Evolutionary conservation across 2,113 vertebrate genomes (phyloP), one percentile per base, ranked within the genome.

Genomic region (Marcusenius ussheri): DNA sequence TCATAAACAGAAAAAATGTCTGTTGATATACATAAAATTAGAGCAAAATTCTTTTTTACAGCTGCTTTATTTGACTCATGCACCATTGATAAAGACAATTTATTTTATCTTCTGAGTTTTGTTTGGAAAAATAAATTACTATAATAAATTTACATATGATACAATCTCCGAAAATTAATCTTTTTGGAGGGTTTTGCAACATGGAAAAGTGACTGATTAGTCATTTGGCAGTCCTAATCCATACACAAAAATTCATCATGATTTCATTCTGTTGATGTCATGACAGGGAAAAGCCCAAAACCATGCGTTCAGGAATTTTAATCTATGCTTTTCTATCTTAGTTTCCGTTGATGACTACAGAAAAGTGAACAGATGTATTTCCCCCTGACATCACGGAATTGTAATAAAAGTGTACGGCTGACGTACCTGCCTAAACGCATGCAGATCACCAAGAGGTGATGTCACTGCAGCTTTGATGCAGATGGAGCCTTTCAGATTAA

Each of bases 311-410:
- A 80, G 74, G 35, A 80, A 39, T 80, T 80, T 83, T 90, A 31
- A 53, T 51, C 13, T 35, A 53, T 27, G 49, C 27, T 80, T 31
- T 89, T 56, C 19, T 56, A 56, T 56, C 53, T 6, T 56, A 56
- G 31, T 46, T 45, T 62, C 39, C 3, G 80, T 85, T 42, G 19
- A 45, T 53, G 45, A 51, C 46, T 58, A 88, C 47, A 83, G 84
- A 27, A 88, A 91, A 91, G 88, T 9, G 90, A 89, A 93, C 42
- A 90, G 91, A 93, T 27, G 90, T 42, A 88, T 93, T 93, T 94
- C 94, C 93, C 92, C 91, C 83, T 89, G 91, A 88, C 80, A 87
- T 39, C 88, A 84, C 74, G 47, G 50, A 86, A 53, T 35, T 58
- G 66, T 51, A 88, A 74, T 80, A 84, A 91, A 89, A 87, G 15